A percentile compares a stretch with the other conserved stretches of the same genome.
These are phyloP conservation scores for Brachymystax lenok DNA, from an alignment of 2,797 vertebrate species.

Conservation along the genomic window DNA sequence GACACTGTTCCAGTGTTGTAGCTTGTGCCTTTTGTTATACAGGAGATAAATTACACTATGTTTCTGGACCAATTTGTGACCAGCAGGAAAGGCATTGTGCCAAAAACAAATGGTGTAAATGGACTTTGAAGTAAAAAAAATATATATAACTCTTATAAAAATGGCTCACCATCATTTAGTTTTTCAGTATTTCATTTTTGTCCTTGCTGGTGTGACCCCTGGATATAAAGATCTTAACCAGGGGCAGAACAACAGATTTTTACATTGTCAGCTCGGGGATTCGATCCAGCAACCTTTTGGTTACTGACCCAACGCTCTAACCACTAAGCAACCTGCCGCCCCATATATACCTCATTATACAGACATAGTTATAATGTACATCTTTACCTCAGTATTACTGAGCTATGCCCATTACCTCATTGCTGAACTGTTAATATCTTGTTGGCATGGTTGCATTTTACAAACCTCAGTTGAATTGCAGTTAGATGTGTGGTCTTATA, in stretches of 20 bases:
- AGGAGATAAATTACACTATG: slow-evolving; percentile 3
- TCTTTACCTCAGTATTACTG: not conserved
- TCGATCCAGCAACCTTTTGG: no score
- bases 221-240: not conserved
- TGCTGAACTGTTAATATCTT: not conserved
- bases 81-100: slow-evolving; percentile 32
- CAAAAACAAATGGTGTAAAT: slow-evolving; percentile 24
- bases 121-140: not conserved
- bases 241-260: no score
- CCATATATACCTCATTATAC: not conserved
- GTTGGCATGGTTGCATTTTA: not conserved
- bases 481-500: not conserved
- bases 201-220: not conserved
- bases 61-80: slow-evolving; percentile 40
- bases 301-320: no score
- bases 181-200: not conserved
- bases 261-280: no score
- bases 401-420: not conserved
- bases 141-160: no score
- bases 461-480: not conserved
- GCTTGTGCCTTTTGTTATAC: not conserved
- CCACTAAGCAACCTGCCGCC: no score
- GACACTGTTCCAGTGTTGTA: not conserved
- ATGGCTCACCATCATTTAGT: not conserved
- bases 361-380: not conserved